phyloP scores from a whole-genome alignment of 1,140 invertebrate species.

The Drosophila willistoni region DNA sequence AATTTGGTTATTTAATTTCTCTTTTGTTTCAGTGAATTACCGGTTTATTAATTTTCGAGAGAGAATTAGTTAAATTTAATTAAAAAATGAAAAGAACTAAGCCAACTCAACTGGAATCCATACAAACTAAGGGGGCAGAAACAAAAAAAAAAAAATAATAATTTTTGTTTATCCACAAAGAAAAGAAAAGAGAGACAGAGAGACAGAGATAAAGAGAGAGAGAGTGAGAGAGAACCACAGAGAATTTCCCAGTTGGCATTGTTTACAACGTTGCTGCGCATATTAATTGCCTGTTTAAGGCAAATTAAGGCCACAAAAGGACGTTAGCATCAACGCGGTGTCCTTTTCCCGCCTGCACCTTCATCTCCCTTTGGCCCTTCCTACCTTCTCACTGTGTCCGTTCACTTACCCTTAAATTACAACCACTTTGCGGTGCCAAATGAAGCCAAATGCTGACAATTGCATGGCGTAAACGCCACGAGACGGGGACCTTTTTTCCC shows the following conservation, averaged over 20 bases:
- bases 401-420: conserved; percentile 42
- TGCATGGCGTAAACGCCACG: conserved; percentile 37
- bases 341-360: conserved; percentile 9
- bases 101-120: conserved; percentile 1
- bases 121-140: neutral
- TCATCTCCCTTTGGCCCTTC: neutral
- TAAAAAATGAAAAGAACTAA: conserved; percentile 38
- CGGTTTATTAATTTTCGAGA: neutral
- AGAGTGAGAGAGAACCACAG: neutral
- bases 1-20: neutral
- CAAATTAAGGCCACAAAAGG: conserved; percentile 69
- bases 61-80: conserved; percentile 58
- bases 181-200: neutral
- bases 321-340: conserved; percentile 47
- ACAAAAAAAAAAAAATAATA: neutral
- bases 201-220: neutral
- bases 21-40: conserved; percentile 3
- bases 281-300: conserved; percentile 78
- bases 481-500: conserved; percentile 31
- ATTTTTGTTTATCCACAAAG: conserved; percentile 46
- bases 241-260: conserved; percentile 48
- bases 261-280: conserved; percentile 76
- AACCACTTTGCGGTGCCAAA: conserved; percentile 45
- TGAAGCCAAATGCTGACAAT: conserved; percentile 59
- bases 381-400: neutral